Percentiles rank a stretch among this genome's conserved stretches.
Conservation (phyloP, 2,113 vertebrate genomes). For the Thunnus maccoyii region DNA sequence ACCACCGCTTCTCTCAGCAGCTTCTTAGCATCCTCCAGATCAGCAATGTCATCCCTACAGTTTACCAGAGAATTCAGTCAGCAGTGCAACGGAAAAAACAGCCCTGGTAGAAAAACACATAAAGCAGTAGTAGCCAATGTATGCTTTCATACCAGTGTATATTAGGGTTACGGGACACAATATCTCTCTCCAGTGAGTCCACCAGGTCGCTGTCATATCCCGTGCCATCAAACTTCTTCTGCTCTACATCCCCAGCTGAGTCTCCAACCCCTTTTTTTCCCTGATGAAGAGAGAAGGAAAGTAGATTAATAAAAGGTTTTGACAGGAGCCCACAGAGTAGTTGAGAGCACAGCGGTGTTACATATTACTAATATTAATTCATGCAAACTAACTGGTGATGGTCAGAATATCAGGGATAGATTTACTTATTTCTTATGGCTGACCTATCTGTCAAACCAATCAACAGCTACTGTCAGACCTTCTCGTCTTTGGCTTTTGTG, state of each 20-base stretch:
- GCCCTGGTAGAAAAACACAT: not conserved
- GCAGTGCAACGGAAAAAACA: not conserved
- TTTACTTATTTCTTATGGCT: not conserved
- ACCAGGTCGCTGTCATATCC: constrained; percentile 95
- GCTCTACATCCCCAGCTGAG: constrained; percentile 85
- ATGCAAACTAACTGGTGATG: no score
- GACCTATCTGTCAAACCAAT: not conserved
- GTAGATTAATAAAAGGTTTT: not conserved
- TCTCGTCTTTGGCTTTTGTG: constrained; percentile 90
- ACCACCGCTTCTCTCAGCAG: constrained; percentile 95
- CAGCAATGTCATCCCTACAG: constrained; percentile 96
- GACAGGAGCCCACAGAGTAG: no score
- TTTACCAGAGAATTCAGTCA: constrained; percentile 41
- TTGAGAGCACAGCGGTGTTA: no score
- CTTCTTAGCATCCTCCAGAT: constrained; percentile 96
- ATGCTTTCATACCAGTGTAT: constrained; percentile 90
- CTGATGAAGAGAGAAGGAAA: constrained; percentile 65
- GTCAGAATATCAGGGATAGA: not conserved
- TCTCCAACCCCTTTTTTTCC: constrained; percentile 89
- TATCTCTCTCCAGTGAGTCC: constrained; percentile 95
- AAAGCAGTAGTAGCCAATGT: not conserved
- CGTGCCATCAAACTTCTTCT: constrained; percentile 92
- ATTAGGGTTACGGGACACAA: constrained; percentile 97
- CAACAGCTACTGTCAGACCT: constrained; percentile 79
- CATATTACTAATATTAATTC: no score